These are phyloP conservation scores for Philereme vetulata DNA, from an alignment of 2,888 invertebrate genomes.

Conservation along the genomic window DNA sequence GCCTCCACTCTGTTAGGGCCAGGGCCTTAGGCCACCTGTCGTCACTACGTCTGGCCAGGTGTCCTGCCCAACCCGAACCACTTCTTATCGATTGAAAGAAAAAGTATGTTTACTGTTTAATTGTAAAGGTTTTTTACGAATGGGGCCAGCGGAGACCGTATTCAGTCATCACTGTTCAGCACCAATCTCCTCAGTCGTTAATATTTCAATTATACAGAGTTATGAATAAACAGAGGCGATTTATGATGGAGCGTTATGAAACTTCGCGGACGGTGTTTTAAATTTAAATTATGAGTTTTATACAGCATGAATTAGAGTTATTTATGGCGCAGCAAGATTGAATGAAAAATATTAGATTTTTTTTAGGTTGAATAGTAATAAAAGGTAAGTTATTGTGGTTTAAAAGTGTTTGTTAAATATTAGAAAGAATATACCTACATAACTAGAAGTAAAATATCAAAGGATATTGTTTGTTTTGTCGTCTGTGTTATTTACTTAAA, in stretches of 20 bases:
- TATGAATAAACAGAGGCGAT: constrained; percentile 31
- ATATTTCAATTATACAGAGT: constrained; percentile 36
- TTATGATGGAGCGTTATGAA: constrained; percentile 35
- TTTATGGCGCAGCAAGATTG: constrained; percentile 20
- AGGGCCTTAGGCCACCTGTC: too few relatives aligned
- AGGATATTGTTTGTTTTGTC: too few relatives aligned
- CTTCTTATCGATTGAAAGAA: too few relatives aligned
- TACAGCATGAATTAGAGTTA: constrained; percentile 27
- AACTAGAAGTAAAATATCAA: too few relatives aligned
- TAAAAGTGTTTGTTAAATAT: neutral
- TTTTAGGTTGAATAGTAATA: neutral
- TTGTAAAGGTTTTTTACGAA: too few relatives aligned
- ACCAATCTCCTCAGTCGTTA: constrained; percentile 23
- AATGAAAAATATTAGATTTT: constrained; percentile 16
- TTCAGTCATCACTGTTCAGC: constrained; percentile 12
- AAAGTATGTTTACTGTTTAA: too few relatives aligned
- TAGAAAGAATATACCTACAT: too few relatives aligned
- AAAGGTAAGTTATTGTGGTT: neutral
- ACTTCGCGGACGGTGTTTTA: constrained; percentile 29
- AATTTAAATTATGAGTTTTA: constrained; percentile 33
- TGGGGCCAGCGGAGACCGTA: neutral
- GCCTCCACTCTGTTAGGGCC: too few relatives aligned
- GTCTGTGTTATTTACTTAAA: too few relatives aligned
- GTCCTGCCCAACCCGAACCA: too few relatives aligned
- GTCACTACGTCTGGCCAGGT: too few relatives aligned